Conservation (phyloP, 2,888 invertebrate species). For the Harpalus rufipes region DNA sequence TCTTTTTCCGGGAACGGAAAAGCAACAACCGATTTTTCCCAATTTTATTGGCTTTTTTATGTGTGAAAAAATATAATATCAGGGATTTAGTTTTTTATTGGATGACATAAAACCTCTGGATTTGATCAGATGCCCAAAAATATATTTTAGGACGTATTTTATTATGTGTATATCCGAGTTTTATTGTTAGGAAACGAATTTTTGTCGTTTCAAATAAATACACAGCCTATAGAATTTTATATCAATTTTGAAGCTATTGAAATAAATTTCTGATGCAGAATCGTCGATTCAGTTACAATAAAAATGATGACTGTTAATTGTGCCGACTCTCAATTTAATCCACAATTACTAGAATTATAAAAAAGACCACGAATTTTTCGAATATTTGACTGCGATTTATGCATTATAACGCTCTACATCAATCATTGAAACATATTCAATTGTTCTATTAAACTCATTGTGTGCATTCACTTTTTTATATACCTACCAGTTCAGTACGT, state of each 20-base stretch:
- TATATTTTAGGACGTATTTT: conserved; percentile 47
- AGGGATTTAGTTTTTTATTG: conserved; percentile 58
- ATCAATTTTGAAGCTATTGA: conserved; percentile 46
- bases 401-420: background rate
- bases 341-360: conserved; percentile 3
- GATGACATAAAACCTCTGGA: conserved; percentile 45
- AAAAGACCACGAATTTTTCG: background rate
- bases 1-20: background rate
- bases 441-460: background rate
- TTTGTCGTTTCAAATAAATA: conserved; percentile 21
- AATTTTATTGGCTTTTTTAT: conserved; percentile 44
- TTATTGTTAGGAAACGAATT: conserved; percentile 35
- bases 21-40: conserved; percentile 1
- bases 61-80: conserved; percentile 45
- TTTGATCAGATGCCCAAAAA: conserved; percentile 44
- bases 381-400: background rate
- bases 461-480: background rate
- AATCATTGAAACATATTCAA: background rate
- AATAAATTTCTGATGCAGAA: background rate
- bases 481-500: too few species aligned
- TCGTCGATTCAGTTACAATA: background rate
- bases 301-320: conserved; percentile 4
- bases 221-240: conserved; percentile 7
- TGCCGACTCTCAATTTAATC: background rate
- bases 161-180: conserved; percentile 57